Base-by-base conservation (phyloP, 2,888 invertebrate species). In the Leptura quadrifasciata region DNA sequence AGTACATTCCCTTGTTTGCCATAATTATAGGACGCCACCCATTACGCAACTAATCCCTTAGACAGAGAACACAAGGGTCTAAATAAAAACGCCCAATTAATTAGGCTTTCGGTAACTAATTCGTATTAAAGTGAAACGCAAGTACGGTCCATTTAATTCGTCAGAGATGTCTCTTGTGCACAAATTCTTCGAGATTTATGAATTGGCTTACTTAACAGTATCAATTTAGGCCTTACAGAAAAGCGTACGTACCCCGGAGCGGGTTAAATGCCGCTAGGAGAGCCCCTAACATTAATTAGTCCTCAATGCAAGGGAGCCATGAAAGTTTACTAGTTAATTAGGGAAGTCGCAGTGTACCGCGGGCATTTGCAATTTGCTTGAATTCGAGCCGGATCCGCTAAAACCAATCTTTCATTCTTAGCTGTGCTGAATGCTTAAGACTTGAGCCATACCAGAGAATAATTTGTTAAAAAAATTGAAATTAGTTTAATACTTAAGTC, bases 271-370 rank as follows among this genome's bases (percentile, higher is more conserved):
- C 82, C 83, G 83, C 83, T 82, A 81, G 82, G 84, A 84, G 27
- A 8, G 81, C 81, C 83, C 84, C 82, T 81, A 77, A 86, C 88
- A 88, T 89, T 89, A 89, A 89, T 89, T 89, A 89, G 89, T 85
- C 86, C 88, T 87, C 88, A 86, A 87, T 88, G 88, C 87, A 84
- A 85, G 88, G 88, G 88, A 88, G 87, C 86, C 88, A 87, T 88
- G 89, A 88, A 89, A 89, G 89, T 89, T 89, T 89, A 89, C 89
- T 89, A 89, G 89, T 89, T 89, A 89, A 89, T 89, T 89, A 89
- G 89, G 87, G 86, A 85, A 87, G 86, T 86, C 87, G 84, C 85
- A 84, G 84, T 80, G 83, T 85, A 85, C 85, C 84, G 85, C 84
- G 83, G 84, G 84, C 86, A 85, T 83, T 85, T 83, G 84, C 85